These are phyloP conservation scores for Dendrophyllia cribrosa DNA, from an alignment of 64 coral and sea anemone genomes.

Conservation along the genomic window DNA sequence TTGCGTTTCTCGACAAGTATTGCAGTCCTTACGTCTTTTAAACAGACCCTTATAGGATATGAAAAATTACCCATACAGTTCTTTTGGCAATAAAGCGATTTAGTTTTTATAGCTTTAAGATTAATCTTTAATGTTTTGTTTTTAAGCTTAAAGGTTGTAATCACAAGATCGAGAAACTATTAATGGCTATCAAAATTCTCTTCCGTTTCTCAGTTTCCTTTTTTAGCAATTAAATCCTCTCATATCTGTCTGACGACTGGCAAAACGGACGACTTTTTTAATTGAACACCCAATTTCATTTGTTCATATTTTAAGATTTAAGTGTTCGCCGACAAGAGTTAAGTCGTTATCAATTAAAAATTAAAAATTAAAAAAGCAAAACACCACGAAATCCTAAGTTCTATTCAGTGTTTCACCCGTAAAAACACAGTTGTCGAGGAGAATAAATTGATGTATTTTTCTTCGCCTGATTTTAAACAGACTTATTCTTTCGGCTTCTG, in stretches of 20 bases:
- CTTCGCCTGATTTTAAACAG: too few relatives aligned
- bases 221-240: background rate
- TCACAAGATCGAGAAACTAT: background rate
- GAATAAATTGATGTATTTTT: too few relatives aligned
- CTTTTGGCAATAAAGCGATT: background rate
- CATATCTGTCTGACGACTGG: background rate
- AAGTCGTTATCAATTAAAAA: background rate
- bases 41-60: background rate
- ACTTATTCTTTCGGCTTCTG: too few relatives aligned
- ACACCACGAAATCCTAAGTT: too few relatives aligned
- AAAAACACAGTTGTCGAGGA: too few relatives aligned
- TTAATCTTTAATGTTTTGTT: too few relatives aligned
- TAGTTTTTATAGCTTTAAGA: too few relatives aligned
- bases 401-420: too few relatives aligned
- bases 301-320: background rate
- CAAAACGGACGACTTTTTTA: background rate
- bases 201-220: background rate
- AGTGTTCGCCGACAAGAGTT: background rate
- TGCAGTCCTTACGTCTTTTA: background rate
- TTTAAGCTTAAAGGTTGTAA: background rate
- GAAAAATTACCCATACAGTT: too few relatives aligned
- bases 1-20: background rate
- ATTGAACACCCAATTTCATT: background rate
- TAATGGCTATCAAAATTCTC: background rate
- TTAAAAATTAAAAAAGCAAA: too few relatives aligned